These are phyloP conservation scores for Argyresthia goedartella DNA, from an alignment of 2,888 invertebrate genomes.

Conservation along the genomic window DNA sequence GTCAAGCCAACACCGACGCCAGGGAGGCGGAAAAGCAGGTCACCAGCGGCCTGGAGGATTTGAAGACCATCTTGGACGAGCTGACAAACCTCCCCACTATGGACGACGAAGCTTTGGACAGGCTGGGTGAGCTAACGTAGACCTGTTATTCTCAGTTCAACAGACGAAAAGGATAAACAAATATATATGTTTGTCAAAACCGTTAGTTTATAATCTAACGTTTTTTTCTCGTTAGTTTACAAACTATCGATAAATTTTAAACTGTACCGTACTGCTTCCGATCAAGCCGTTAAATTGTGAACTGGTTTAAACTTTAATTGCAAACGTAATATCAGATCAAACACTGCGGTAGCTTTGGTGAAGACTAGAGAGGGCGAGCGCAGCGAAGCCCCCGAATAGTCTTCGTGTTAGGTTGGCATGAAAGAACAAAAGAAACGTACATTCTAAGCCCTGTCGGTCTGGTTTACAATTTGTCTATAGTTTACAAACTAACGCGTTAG, in stretches of 20 bases:
- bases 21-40: slow-evolving; percentile 86
- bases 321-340: not conserved
- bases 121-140: slow-evolving; percentile 50
- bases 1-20: slow-evolving; percentile 88
- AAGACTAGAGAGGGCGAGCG: too few species aligned
- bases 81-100: slow-evolving; percentile 81
- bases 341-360: not conserved
- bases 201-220: too few species aligned
- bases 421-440: too few species aligned
- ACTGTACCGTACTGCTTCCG: too few species aligned
- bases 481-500: too few species aligned
- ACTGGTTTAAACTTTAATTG: not conserved
- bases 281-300: not conserved
- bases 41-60: slow-evolving; percentile 81
- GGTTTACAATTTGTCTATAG: too few species aligned
- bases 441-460: too few species aligned
- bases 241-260: too few species aligned
- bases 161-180: not conserved
- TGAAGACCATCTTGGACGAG: slow-evolving; percentile 83
- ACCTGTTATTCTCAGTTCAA: not conserved
- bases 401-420: too few species aligned
- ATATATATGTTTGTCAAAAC: not conserved
- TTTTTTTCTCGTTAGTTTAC: too few species aligned
- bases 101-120: slow-evolving; percentile 75
- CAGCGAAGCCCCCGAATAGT: too few species aligned